Percentiles rank a stretch among this genome's conserved stretches.
These are phyloP conservation scores for Thera obeliscata DNA, from an alignment of 2,888 invertebrate genomes.

Conservation along the genomic window DNA sequence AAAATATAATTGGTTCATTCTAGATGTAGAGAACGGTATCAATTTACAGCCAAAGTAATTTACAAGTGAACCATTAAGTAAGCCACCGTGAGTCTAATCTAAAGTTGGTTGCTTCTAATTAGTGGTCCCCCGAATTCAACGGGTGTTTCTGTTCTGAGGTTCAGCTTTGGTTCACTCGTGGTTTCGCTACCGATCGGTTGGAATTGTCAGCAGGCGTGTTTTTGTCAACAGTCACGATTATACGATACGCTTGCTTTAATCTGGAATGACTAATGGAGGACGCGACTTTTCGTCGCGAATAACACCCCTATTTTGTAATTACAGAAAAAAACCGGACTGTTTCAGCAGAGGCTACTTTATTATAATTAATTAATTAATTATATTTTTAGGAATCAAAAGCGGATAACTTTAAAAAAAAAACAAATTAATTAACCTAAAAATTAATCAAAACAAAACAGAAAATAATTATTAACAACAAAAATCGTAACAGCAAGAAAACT, in stretches of 20 bases:
- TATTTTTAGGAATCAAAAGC: too few species aligned
- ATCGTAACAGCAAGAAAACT: too few species aligned
- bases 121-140: constrained; percentile 36
- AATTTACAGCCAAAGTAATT: constrained; percentile 20
- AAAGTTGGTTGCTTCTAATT: constrained; percentile 42
- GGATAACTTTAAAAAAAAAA: too few species aligned
- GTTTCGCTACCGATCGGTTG: constrained; percentile 51
- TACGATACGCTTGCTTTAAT: constrained; percentile 64
- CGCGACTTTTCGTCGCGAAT: constrained; percentile 18
- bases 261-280: constrained; percentile 3
- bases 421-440: too few species aligned
- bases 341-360: too few species aligned
- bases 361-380: too few species aligned
- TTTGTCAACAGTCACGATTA: constrained; percentile 73
- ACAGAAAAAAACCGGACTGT: too few species aligned
- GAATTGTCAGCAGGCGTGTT: constrained; percentile 61
- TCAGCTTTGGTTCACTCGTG: constrained; percentile 35
- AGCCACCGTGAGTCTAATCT: constrained; percentile 26
- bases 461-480: too few species aligned
- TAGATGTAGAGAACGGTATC: constrained; percentile 4
- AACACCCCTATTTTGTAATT: too few species aligned
- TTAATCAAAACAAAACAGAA: too few species aligned
- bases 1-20: not conserved
- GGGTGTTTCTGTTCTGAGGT: constrained; percentile 23
- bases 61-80: constrained; percentile 26